Conservation (phyloP, 2,888 invertebrate species). For the Cotesia congregata region DNA sequence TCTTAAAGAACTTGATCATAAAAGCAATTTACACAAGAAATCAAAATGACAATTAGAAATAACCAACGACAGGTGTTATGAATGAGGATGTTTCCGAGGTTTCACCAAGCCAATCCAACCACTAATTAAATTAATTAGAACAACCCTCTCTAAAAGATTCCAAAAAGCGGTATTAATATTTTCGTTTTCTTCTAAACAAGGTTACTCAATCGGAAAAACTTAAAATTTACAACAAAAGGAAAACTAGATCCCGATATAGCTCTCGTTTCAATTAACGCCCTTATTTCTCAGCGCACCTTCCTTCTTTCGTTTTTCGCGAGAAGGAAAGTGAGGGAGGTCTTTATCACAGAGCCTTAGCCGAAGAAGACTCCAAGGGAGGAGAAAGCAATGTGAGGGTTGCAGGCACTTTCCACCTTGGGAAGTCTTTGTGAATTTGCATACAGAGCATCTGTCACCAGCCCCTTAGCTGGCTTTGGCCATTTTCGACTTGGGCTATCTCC, state of each 20-base stretch:
- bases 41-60: slow-evolving; percentile 41
- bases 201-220: not conserved
- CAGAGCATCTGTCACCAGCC: slow-evolving; percentile 71
- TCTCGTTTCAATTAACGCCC: slow-evolving; percentile 64
- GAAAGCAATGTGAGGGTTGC: slow-evolving; percentile 38
- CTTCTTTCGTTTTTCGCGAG: slow-evolving; percentile 38
- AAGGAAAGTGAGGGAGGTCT: slow-evolving; percentile 49
- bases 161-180: not conserved
- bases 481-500: slow-evolving; percentile 67
- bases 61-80: slow-evolving; percentile 62
- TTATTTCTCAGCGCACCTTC: slow-evolving; percentile 44
- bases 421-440: slow-evolving; percentile 65
- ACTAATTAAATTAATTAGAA: slow-evolving; percentile 69
- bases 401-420: slow-evolving; percentile 41
- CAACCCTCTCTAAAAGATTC: slow-evolving; percentile 23
- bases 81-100: slow-evolving; percentile 65
- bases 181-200: not conserved
- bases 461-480: slow-evolving; percentile 67
- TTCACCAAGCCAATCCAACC: slow-evolving; percentile 58
- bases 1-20: not conserved
- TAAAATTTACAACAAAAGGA: not conserved
- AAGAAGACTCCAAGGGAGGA: slow-evolving; percentile 19
- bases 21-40: slow-evolving; percentile 30
- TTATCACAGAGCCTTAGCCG: slow-evolving; percentile 52
- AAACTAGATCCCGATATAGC: slow-evolving; percentile 27